Evolutionary conservation across 2,888 invertebrate species (phyloP).

Genomic region (Melanostoma mellinum): DNA sequence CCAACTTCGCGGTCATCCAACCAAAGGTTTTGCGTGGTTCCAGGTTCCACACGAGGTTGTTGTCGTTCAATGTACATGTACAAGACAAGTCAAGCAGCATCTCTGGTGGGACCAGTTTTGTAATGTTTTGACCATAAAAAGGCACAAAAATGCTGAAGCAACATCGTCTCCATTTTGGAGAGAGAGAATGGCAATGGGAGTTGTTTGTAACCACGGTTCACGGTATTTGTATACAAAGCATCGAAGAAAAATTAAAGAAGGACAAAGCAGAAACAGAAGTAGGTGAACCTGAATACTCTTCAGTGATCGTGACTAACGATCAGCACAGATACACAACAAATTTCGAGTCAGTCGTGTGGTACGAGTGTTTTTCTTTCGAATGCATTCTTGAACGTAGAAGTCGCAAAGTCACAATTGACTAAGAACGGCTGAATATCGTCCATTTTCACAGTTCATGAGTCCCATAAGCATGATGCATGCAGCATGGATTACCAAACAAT

Average conservation of each 20-base stretch:
- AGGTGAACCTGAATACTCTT: constrained; percentile 71
- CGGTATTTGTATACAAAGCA: neutral
- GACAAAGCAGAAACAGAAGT: constrained; percentile 47
- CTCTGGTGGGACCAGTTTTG: constrained; percentile 61
- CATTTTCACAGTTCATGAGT: constrained; percentile 54
- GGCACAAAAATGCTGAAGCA: constrained; percentile 35
- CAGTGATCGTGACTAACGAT: constrained; percentile 67
- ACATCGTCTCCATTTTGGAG: constrained; percentile 10
- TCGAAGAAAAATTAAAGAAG: constrained; percentile 43
- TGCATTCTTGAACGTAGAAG: constrained; percentile 15
- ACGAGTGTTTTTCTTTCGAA: neutral
- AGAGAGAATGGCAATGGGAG: constrained; percentile 25
- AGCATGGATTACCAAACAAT: constrained; percentile 27
- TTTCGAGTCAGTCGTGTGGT: constrained; percentile 1
- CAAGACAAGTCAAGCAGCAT: constrained; percentile 30
- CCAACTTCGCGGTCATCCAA: constrained; percentile 52
- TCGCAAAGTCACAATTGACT: constrained; percentile 64
- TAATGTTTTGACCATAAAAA: constrained; percentile 53
- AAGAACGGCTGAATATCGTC: constrained; percentile 58
- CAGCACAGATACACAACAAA: constrained; percentile 45
- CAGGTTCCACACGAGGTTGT: constrained; percentile 2
- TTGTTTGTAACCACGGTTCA: constrained; percentile 22
- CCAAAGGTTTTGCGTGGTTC: constrained; percentile 47
- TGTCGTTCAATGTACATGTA: neutral
- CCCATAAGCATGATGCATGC: constrained; percentile 40